phyloP scores from a whole-genome alignment of 2,797 vertebrate species.

The Rhinogobio ventralis region DNA sequence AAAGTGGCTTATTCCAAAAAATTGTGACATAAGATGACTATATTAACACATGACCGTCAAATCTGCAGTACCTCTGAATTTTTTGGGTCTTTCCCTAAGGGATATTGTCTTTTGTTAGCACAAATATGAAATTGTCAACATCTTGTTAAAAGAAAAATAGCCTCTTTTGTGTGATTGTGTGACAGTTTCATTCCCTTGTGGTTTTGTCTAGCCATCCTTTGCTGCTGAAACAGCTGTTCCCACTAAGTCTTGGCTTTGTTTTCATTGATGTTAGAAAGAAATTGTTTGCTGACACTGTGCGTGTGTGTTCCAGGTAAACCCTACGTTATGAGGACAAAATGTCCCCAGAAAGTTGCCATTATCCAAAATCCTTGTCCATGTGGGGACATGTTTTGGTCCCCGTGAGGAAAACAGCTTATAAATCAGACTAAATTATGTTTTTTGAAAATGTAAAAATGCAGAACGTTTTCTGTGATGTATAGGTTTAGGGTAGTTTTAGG shows the following conservation, averaged over 20 bases:
- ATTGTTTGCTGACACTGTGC: constrained; percentile 51
- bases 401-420: too few species aligned
- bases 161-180: constrained; percentile 23
- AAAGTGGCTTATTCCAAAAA: background rate
- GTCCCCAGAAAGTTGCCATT: too few species aligned
- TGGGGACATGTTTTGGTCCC: too few species aligned
- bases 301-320: constrained; percentile 25
- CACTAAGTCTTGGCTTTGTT: constrained; percentile 58
- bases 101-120: background rate
- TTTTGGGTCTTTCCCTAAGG: background rate
- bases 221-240: constrained; percentile 30
- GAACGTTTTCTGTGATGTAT: too few species aligned
- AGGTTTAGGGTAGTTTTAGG: too few species aligned
- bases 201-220: constrained; percentile 11
- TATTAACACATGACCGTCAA: background rate
- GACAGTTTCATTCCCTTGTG: constrained; percentile 23
- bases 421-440: too few species aligned
- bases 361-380: too few species aligned
- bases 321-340: too few species aligned
- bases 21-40: background rate
- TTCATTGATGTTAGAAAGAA: constrained; percentile 62
- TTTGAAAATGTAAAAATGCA: too few species aligned
- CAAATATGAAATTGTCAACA: constrained; percentile 22
- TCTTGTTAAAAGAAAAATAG: constrained; percentile 30
- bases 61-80: background rate